phyloP scores from a whole-genome alignment of 2,113 vertebrate genomes.

The Halcyon senegalensis region DNA sequence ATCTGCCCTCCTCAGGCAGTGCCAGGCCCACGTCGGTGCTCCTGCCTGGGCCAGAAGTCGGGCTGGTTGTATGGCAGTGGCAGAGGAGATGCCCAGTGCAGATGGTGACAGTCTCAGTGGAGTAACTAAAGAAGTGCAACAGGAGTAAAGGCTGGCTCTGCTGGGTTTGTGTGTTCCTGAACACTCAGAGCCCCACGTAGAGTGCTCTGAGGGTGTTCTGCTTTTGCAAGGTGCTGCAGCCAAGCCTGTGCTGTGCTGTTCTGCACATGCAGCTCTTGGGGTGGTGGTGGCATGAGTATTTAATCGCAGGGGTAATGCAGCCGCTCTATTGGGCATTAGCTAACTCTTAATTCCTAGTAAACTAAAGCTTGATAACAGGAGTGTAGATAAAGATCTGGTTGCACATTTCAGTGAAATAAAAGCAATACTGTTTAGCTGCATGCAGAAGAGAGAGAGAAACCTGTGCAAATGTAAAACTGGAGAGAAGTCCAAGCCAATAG shows the following conservation, averaged over 20 bases:
- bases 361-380: background rate
- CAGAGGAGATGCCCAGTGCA: background rate
- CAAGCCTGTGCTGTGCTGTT: background rate
- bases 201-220: background rate
- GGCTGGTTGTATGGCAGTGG: background rate
- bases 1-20: background rate
- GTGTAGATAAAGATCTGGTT: background rate
- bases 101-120: background rate
- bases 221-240: background rate
- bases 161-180: background rate
- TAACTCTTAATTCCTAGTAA: background rate
- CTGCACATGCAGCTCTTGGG: background rate
- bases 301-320: background rate
- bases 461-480: background rate
- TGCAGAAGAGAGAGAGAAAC: background rate
- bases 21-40: rapidly evolving
- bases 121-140: background rate
- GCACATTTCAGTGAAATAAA: constrained; percentile 1
- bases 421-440: background rate
- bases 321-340: background rate
- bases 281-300: background rate
- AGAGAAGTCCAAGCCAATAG: background rate
- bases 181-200: background rate
- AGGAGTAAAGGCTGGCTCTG: background rate
- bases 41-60: background rate